Base-by-base conservation (phyloP, 2,888 invertebrate genomes). In the Ormia ochracea region DNA sequence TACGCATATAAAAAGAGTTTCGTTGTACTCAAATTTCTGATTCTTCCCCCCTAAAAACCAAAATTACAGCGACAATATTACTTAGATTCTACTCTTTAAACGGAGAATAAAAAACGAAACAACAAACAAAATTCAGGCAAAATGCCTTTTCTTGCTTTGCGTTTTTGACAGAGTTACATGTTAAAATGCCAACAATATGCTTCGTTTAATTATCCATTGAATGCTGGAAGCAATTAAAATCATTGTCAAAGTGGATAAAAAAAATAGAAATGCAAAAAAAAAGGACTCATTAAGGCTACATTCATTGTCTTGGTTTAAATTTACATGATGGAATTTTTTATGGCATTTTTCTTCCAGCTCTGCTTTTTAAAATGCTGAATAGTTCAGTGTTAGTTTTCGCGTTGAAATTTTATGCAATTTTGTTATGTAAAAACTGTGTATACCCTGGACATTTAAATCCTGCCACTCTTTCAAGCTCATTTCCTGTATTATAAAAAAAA, bases 211-310 rank as follows among this genome's bases (percentile, higher is more conserved):
- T 73, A 77, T 65, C 48, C 68, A 77, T 59, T 43, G 28, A 56
- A 73, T 69, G 81, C 74, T 80, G 17, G 43, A 68, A 65, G 68
- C 66, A 80, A 76, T 81, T 78, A 82, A 75, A 80, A 68, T 80
- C 75, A 80, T 78, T 81, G 81, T 81, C 80, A 73, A 36, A 48
- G 14, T 38, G 33, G 52, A 43, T 26, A 28, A 38, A 21, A 28
- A 50, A 50, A 28, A 45, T 43, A 43, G n/a, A n/a, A n/a, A 43
- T 10, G 21, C 19, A 41, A 17, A 45, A 21, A 10, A 1, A 19
- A 38, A 56, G 2, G 48, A n/a, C 10, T 54, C 14, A 26, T 33
- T 23, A 14, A 52, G 50, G 33, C 17, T 28, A n/a, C 10, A 26
- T 23, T 68, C 26, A 43, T 1, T 17, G 43, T 9, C 9, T 61